Percentiles rank a stretch among this genome's conserved stretches.
phyloP scores from a whole-genome alignment of 1,140 invertebrate genomes.

The Lasioglossum albipes region DNA sequence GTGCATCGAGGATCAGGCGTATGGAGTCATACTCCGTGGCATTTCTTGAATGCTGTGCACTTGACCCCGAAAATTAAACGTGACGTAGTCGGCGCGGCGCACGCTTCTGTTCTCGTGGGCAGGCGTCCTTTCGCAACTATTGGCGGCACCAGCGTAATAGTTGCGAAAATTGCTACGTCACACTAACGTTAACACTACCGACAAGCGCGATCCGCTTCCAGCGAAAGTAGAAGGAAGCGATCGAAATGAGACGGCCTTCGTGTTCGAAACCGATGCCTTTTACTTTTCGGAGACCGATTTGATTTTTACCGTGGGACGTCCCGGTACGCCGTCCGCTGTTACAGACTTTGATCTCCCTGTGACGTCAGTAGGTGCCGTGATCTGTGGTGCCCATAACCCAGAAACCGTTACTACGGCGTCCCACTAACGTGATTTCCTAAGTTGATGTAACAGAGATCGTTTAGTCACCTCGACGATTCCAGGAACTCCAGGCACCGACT shows the following conservation, averaged over 20 bases:
- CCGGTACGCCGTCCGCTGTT: not conserved
- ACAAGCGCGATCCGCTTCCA: not conserved
- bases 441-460: constrained; percentile 19
- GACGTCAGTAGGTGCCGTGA: constrained; percentile 26
- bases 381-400: constrained; percentile 21
- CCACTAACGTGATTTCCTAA: constrained; percentile 16
- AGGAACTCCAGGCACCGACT: not conserved
- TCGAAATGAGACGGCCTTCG: not conserved
- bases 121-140: constrained; percentile 38
- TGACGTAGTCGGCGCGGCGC: constrained; percentile 30
- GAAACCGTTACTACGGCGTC: constrained; percentile 21
- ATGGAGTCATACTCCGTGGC: not conserved
- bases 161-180: constrained; percentile 35
- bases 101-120: not conserved
- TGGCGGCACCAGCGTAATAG: not conserved
- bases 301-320: not conserved
- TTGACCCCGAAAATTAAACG: constrained; percentile 49
- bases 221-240: constrained; percentile 16
- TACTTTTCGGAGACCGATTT: not conserved
- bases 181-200: constrained; percentile 19
- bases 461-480: constrained; percentile 18
- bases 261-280: not conserved
- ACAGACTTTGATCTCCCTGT: not conserved
- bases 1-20: not conserved
- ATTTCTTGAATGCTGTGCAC: constrained; percentile 33